phyloP scores from a whole-genome alignment of 2,888 invertebrate genomes.

The Apamea monoglypha region DNA sequence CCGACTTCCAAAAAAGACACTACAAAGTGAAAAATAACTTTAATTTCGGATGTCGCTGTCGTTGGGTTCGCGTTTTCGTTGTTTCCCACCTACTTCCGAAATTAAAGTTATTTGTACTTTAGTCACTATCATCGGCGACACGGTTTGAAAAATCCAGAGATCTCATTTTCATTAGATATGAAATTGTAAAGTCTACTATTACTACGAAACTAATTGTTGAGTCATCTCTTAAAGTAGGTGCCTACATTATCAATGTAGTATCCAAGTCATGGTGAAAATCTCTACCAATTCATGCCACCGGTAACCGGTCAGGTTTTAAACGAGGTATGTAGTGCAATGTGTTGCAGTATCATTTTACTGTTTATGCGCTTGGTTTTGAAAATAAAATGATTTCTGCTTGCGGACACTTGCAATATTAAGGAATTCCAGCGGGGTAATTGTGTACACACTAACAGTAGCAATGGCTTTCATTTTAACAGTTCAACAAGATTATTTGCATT shows the following conservation, averaged over 20 bases:
- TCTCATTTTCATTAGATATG: background rate
- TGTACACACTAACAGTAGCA: no score
- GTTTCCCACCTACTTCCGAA: no score
- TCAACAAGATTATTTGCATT: no score
- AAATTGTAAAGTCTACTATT: background rate
- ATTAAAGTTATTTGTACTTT: no score
- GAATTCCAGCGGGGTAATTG: background rate
- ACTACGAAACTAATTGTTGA: background rate
- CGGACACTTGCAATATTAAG: background rate
- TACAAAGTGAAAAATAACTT: no score
- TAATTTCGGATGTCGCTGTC: no score
- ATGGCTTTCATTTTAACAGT: no score
- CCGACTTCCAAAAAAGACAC: no score
- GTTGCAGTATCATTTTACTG: background rate
- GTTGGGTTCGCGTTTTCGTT: no score
- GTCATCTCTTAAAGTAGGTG: background rate
- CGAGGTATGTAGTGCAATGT: no score
- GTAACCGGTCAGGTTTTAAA: background rate
- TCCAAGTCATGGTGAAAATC: background rate
- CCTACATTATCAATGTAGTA: background rate
- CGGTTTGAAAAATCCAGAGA: background rate
- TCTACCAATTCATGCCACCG: no score
- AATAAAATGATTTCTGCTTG: background rate
- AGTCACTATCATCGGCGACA: background rate
- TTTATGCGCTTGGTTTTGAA: background rate